Percentiles rank a stretch among this genome's conserved stretches.
Evolutionary conservation across 2,888 invertebrate genomes (phyloP).

Genomic region (Lithophane semibrunnea): DNA sequence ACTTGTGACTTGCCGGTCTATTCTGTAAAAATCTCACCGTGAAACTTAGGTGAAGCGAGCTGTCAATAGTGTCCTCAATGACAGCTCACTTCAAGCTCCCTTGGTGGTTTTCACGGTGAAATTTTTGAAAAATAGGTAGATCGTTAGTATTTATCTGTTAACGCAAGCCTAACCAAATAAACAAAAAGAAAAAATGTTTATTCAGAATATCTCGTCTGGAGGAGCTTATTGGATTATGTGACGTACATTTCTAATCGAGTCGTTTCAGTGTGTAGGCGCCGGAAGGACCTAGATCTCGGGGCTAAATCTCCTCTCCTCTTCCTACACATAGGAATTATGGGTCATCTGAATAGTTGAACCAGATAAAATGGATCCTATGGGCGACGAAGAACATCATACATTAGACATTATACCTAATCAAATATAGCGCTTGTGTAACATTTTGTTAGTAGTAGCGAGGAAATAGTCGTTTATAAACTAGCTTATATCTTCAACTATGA

Average conservation of each 20-base stretch:
- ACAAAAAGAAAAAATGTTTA: background rate
- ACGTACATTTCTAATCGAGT: conserved; percentile 19
- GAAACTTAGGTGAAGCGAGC: no score
- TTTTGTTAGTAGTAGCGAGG: background rate
- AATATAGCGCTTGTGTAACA: no score
- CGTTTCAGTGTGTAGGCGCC: background rate
- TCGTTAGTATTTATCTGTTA: background rate
- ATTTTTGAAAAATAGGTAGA: no score
- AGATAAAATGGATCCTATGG: background rate
- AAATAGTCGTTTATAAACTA: background rate
- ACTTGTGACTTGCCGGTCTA: no score
- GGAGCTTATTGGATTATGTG: background rate
- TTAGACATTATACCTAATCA: background rate
- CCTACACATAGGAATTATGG: background rate
- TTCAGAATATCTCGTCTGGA: background rate
- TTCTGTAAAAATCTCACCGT: no score
- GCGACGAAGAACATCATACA: background rate
- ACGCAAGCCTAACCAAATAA: background rate
- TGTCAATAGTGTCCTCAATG: no score
- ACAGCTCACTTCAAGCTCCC: no score
- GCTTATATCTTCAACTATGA: background rate
- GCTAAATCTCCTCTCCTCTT: conserved; percentile 6
- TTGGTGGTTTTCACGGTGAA: no score
- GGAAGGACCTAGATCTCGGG: conserved; percentile 26
- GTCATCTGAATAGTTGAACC: background rate